phyloP scores from a whole-genome alignment of 1,140 invertebrate species.

The Chrysoperla carnea region DNA sequence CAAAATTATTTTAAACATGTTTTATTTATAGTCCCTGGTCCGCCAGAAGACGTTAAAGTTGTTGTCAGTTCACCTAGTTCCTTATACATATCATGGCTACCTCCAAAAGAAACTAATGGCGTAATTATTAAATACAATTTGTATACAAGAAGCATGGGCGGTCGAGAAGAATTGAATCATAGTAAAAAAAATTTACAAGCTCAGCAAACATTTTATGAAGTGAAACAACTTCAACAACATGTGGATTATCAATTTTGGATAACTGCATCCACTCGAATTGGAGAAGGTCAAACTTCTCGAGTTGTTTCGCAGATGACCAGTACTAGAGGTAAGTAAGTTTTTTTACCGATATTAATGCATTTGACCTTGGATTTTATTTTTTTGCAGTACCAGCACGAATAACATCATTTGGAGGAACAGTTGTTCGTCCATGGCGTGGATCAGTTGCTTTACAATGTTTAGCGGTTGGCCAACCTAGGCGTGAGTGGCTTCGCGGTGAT shows the following conservation, averaged over 20 bases:
- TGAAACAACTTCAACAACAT: conserved; percentile 49
- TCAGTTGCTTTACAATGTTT: conserved; percentile 41
- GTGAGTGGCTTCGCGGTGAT: conserved; percentile 46
- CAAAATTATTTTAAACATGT: neutral
- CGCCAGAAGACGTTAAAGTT: conserved; percentile 65
- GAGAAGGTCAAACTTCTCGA: conserved; percentile 53
- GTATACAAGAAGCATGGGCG: conserved; percentile 51
- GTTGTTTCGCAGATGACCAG: conserved; percentile 43
- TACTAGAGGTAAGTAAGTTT: conserved; percentile 19
- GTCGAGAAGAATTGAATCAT: conserved; percentile 46
- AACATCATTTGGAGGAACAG: conserved; percentile 44
- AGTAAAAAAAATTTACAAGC: conserved; percentile 41
- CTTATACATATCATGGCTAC: conserved; percentile 62
- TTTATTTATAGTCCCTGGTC: conserved; percentile 46
- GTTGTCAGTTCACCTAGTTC: conserved; percentile 54
- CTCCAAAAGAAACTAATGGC: conserved; percentile 59
- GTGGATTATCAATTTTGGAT: conserved; percentile 72
- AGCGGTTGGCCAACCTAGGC: conserved; percentile 42
- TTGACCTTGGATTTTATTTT: conserved; percentile 7
- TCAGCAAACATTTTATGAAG: conserved; percentile 42
- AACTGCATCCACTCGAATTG: conserved; percentile 53
- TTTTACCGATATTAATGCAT: neutral
- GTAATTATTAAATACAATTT: conserved; percentile 62
- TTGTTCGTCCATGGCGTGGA: conserved; percentile 44
- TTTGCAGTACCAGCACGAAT: conserved; percentile 45